Base-by-base conservation (phyloP, 2,113 vertebrate species). In the Australoheros scitulus region DNA sequence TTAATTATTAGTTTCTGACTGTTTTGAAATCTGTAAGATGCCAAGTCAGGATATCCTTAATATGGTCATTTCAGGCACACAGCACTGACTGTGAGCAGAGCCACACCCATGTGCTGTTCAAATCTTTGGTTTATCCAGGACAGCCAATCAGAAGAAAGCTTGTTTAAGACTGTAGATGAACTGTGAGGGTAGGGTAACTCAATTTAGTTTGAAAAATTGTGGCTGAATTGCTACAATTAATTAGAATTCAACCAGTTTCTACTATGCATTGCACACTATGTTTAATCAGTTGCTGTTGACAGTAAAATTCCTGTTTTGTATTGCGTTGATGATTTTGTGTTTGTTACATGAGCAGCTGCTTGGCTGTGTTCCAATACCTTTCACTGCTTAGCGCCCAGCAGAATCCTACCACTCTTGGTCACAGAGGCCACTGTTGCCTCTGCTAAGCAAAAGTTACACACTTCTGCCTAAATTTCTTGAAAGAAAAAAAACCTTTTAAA, bases 381-480 rank as follows among this genome's bases (percentile, higher is more conserved):
- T 72, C 24, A 72, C 2, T 52, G 65, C 65, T 52, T 52, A 52
- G 43, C 52, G 17, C 43, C 65, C 65, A 72, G 17, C 43, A 72
- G 65, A 72, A 52, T 72, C 43, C 26, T 32, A 5, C 7, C 68
- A 52, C 65, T 29, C 50, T 29, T 29, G 52, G 11, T 72, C 47
- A 55, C 17, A 52, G 50, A 52, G 50, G 50, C 50, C 50, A 18
- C 17, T 52, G 15, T 18, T 52, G 50, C 50, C 18, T 72, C 68
- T n/a, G 11, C 47, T 55, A 55, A 72, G 68, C 47, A 72, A 72
- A 72, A 8, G 18, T 3, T 34, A 55, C 6, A 55, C 50, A 22
- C 76, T 68, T 22, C 6, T 43, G 59, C 26, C 7, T 80, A 87
- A 89, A 93, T 92, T 87, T 81, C 77, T 84, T 24, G 18, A 47